Evolutionary conservation across 2,797 vertebrate genomes (phyloP).

Genomic region (Danio kyathit): DNA sequence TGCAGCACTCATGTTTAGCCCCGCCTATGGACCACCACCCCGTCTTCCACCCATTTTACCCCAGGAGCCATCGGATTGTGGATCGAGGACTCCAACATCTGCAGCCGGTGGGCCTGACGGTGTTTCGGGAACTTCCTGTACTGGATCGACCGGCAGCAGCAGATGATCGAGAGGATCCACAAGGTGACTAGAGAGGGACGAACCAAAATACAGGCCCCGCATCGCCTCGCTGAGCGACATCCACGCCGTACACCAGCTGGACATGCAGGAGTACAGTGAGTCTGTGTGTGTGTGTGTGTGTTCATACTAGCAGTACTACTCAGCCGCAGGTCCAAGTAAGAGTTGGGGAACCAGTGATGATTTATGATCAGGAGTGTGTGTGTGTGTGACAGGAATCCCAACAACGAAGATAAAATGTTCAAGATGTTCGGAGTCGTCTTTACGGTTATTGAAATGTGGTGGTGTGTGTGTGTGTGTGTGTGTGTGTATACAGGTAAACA

Average conservation of each 20-base stretch:
- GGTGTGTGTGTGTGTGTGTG: neutral
- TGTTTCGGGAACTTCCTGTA: conserved; percentile 96
- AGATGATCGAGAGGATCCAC: conserved; percentile 98
- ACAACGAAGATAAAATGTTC: too few species aligned
- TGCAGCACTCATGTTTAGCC: too few species aligned
- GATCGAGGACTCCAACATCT: conserved; percentile 97
- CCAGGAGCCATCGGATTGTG: conserved; percentile 92
- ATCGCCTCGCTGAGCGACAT: conserved; percentile 95
- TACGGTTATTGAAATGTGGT: too few species aligned
- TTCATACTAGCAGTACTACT: too few species aligned
- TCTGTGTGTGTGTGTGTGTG: conserved; percentile 35
- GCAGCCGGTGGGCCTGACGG: conserved; percentile 94
- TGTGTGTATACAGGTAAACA: conserved; percentile 83
- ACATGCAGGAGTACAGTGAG: conserved; percentile 92
- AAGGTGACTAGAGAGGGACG: conserved; percentile 91
- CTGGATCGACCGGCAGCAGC: conserved; percentile 98
- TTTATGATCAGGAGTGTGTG: too few species aligned
- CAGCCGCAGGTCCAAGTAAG: too few species aligned
- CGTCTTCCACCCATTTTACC: conserved; percentile 2
- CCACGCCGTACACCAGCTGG: conserved; percentile 92
- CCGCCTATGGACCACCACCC: too few species aligned
- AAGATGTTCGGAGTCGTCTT: too few species aligned
- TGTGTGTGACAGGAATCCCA: too few species aligned
- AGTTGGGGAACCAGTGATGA: too few species aligned
- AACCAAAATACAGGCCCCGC: conserved; percentile 97